These are phyloP conservation scores for Amblyopsis rosae DNA, from an alignment of 2,113 vertebrate species.

Conservation along the genomic window DNA sequence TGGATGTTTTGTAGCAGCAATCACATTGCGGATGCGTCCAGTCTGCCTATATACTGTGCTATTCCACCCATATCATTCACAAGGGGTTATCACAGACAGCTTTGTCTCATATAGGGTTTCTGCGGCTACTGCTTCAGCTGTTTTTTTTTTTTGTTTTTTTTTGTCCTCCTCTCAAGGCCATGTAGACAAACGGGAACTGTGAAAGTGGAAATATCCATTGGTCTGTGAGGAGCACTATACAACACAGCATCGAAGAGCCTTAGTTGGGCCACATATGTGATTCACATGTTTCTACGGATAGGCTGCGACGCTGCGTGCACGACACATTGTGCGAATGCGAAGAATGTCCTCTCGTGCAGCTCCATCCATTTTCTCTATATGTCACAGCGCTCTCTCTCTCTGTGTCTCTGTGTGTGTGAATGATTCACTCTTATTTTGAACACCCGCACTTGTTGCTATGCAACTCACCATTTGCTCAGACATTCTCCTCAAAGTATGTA, in stretches of 20 bases:
- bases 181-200: constrained; percentile 24
- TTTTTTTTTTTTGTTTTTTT: neutral
- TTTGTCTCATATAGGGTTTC: neutral
- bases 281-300: constrained; percentile 65
- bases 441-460: constrained; percentile 64
- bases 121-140: constrained; percentile 19
- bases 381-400: constrained; percentile 1
- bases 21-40: constrained; percentile 7
- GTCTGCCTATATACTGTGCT: constrained; percentile 15
- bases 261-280: constrained; percentile 54
- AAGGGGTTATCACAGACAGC: constrained; percentile 19
- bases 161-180: constrained; percentile 5
- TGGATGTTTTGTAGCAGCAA: too few species aligned
- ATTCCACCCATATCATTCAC: constrained; percentile 16
- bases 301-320: constrained; percentile 61
- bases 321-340: constrained; percentile 63
- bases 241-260: constrained; percentile 42
- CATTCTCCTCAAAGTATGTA: constrained; percentile 54
- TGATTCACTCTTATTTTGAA: constrained; percentile 59
- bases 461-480: constrained; percentile 60
- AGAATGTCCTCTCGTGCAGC: constrained; percentile 58
- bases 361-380: constrained; percentile 37
- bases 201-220: constrained; percentile 67
- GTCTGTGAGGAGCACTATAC: constrained; percentile 33
- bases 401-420: constrained; percentile 34